Conservation (phyloP, 1,140 invertebrate species). For the Armadillidium nasatum region DNA sequence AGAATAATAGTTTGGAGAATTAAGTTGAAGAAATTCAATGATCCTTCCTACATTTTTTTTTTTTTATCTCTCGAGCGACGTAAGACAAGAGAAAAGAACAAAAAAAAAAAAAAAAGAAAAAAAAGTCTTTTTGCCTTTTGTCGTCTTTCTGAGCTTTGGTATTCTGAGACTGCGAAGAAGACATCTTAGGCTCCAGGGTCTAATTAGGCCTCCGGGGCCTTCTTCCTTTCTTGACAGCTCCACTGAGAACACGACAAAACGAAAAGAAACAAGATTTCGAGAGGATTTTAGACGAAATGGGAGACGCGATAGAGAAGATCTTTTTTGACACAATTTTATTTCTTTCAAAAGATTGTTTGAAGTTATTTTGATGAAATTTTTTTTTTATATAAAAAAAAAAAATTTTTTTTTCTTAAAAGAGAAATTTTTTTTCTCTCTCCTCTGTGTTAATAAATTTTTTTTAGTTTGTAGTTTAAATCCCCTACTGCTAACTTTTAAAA, state of each 20-base stretch:
- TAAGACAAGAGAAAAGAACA: no score
- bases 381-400: no score
- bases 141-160: conserved; percentile 3
- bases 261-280: neutral
- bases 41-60: neutral
- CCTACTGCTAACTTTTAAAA: no score
- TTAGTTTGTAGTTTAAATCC: no score
- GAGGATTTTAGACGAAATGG: neutral
- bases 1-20: neutral
- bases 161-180: neutral
- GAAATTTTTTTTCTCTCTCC: no score
- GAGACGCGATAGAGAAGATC: neutral
- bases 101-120: neutral
- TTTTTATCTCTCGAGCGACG: no score
- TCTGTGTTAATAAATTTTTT: no score
- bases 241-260: neutral
- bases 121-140: neutral
- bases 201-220: conserved; percentile 8
- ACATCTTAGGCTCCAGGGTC: neutral
- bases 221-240: neutral
- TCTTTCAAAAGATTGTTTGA: neutral
- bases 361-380: neutral
- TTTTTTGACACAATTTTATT: neutral
- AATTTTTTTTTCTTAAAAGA: no score
- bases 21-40: neutral